A percentile compares a stretch with the other conserved stretches of the same genome.
Evolutionary conservation across 2,113 vertebrate genomes (phyloP).

Genomic region (Albula goreensis): DNA sequence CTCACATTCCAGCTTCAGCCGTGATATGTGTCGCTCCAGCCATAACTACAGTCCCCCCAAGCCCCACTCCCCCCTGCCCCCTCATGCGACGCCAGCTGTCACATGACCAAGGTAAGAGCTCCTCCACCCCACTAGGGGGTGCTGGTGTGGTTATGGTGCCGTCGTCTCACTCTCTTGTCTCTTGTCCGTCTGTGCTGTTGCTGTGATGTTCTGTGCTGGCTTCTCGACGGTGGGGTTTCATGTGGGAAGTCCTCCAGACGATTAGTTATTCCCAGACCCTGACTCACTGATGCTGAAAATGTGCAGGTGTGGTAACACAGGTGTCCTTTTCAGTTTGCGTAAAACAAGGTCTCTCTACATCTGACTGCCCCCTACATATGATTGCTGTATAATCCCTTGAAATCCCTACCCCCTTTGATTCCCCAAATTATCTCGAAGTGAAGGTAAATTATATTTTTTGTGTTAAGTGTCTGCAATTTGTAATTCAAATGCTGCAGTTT

Average conservation of each 20-base stretch:
- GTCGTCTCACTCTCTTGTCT: background rate
- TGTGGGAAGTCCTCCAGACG: too few relatives aligned
- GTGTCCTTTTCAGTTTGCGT: too few relatives aligned
- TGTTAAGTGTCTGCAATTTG: too few relatives aligned
- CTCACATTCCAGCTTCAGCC: constrained; percentile 89
- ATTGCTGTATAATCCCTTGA: too few relatives aligned
- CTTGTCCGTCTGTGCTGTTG: background rate
- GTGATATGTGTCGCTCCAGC: constrained; percentile 86
- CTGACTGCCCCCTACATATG: too few relatives aligned
- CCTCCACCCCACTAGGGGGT: background rate
- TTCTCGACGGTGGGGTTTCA: background rate
- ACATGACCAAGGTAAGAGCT: constrained; percentile 87
- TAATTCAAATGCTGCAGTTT: background rate
- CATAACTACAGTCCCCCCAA: constrained; percentile 74
- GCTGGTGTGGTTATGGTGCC: background rate
- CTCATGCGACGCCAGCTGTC: constrained; percentile 91
- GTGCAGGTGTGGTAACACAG: too few relatives aligned
- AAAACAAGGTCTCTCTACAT: too few relatives aligned
- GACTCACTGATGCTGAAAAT: too few relatives aligned
- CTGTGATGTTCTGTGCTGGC: background rate
- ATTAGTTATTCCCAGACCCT: too few relatives aligned
- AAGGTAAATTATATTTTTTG: too few relatives aligned
- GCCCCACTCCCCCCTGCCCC: constrained; percentile 79
- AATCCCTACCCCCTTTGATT: too few relatives aligned
- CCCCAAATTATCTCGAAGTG: too few relatives aligned